A percentile compares a stretch with the other conserved stretches of the same genome.
These are phyloP conservation scores for Procavia capensis DNA, from an alignment of 2,113 vertebrate genomes.

Conservation along the genomic window DNA sequence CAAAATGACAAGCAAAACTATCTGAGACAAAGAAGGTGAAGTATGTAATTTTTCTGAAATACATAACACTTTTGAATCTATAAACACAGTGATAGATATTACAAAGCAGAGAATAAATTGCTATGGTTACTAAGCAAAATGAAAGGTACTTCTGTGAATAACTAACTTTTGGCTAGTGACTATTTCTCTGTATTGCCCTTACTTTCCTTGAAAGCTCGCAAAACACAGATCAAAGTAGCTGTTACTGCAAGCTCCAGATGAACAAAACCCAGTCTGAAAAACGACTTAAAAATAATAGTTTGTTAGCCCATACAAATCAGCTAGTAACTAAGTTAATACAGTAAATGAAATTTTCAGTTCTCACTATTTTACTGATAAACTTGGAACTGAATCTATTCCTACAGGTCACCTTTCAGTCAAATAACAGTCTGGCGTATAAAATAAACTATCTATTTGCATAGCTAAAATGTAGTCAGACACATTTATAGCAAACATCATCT, in stretches of 20 bases:
- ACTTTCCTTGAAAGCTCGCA: constrained; percentile 21
- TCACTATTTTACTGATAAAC: constrained; percentile 15
- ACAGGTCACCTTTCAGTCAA: too few relatives aligned
- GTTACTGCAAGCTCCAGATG: not conserved
- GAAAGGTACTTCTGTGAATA: constrained; percentile 13
- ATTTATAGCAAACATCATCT: not conserved
- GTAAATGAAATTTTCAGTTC: not conserved
- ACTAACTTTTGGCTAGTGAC: not conserved
- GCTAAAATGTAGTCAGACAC: not conserved
- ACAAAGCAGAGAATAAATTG: constrained; percentile 20
- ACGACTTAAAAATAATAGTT: constrained; percentile 1
- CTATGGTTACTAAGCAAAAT: not conserved
- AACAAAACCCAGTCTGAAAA: constrained; percentile 22
- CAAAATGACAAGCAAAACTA: constrained; percentile 44
- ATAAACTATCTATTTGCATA: not conserved
- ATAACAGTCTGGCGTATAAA: too few relatives aligned
- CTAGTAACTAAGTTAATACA: not conserved
- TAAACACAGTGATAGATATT: not conserved
- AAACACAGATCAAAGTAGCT: not conserved
- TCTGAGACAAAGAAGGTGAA: not conserved
- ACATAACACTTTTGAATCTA: constrained; percentile 25
- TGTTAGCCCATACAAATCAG: not conserved
- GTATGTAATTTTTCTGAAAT: constrained; percentile 39
- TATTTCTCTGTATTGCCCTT: not conserved
- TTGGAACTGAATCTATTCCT: too few relatives aligned